These are phyloP conservation scores for Trichonephila clavipes DNA, from an alignment of 1,140 invertebrate genomes.

Conservation along the genomic window DNA sequence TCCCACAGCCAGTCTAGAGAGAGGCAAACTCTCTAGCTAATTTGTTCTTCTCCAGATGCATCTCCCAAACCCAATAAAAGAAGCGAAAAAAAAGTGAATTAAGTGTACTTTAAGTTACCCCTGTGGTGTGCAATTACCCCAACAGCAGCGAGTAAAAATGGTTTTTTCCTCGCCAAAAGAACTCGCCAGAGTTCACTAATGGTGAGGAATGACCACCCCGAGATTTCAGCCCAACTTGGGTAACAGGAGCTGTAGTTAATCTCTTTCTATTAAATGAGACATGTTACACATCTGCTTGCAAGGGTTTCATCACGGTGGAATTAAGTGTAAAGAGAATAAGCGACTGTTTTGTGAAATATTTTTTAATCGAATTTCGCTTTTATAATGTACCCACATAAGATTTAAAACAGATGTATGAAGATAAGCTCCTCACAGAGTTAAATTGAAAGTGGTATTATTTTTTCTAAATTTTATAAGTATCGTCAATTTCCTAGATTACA, in stretches of 20 bases:
- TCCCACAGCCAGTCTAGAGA: background rate
- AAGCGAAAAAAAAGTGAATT: background rate
- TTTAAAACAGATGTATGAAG: no score
- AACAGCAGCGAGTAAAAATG: background rate
- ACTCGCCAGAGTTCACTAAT: background rate
- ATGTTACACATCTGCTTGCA: background rate
- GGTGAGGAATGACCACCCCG: constrained; percentile 6
- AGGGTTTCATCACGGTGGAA: background rate
- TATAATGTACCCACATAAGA: no score
- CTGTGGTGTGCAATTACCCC: constrained; percentile 7
- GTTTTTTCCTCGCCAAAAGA: background rate
- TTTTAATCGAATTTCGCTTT: no score
- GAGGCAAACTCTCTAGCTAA: background rate
- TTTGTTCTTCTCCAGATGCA: background rate
- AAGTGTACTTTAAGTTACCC: background rate
- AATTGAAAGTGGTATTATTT: no score
- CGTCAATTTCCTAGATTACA: no score
- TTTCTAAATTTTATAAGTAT: no score
- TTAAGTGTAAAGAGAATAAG: no score
- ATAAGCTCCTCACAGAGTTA: no score
- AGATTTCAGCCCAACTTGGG: background rate
- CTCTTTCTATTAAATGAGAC: background rate
- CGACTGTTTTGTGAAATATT: no score
- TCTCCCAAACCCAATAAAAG: background rate
- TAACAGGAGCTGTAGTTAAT: background rate